Evolutionary conservation across 2,113 vertebrate genomes (phyloP), one percentile per base, ranked within the genome.

Genomic region (Seriola rivoliana): DNA sequence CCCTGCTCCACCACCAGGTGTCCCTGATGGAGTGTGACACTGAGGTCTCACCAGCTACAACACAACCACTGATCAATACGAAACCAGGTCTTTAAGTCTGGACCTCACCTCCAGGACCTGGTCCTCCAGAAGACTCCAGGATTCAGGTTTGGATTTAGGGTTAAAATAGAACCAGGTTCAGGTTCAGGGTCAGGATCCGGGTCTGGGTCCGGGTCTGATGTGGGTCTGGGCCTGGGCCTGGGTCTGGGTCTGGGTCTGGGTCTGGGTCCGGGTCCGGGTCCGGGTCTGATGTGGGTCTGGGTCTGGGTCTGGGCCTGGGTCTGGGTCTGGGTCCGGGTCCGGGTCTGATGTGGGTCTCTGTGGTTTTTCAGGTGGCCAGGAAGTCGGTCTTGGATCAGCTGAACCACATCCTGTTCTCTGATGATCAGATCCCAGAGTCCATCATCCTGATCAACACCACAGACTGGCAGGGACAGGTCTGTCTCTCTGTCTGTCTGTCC

Each of bases 381-480:
- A 95, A 95, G 81, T 93, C 90, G 0, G 94, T 95, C 71, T 91
- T 95, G 62, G 94, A 95, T 83, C 94, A 95, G 88, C 85, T 95
- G 80, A 95, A 95, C 86, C 90, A 93, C 80, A 92, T 95, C 87
- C 83, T 95, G 82, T 92, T 94, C 73, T 94, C 92, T 34, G 93
- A 95, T 4, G 93, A 94, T 2, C 82, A 83, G 25, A 80, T 95
- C 0, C 94, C 94, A 0, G 94, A 95, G 17, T 91, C 85, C 78
- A 89, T 95, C 73, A 89, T 94, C 86, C 87, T 94, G 74, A 93
- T 95, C 74, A 94, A 91, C 85, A 94, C 92, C 40, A 74, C 80
- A 8, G 94, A 95, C 79, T 95, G 94, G 95, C 94, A 95, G 82
- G 95, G 94, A 59, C 94, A 95, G 94, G 95, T 95, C 57, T n/a